Evolutionary conservation across 2,797 vertebrate genomes (phyloP).

Genomic region (Ammospiza maritima): DNA sequence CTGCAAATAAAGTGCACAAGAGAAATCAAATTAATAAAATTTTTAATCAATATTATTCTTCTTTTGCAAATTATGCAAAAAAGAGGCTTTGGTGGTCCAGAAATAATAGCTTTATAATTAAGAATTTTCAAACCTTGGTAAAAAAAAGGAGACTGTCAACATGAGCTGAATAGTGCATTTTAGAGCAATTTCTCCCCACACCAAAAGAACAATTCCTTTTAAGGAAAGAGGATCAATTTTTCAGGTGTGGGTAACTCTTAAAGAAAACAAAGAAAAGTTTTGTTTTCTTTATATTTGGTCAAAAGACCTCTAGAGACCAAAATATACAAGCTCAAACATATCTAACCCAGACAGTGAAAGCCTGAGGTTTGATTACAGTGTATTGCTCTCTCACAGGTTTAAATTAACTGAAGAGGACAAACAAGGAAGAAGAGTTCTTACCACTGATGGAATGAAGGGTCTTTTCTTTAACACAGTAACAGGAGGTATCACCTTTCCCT

Average conservation of each 20-base stretch:
- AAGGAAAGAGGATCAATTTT: constrained; percentile 20
- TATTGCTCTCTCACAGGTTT: constrained; percentile 54
- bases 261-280: constrained; percentile 25
- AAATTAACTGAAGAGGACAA: constrained; percentile 74
- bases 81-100: neutral
- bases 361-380: constrained; percentile 44
- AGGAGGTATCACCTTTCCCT: constrained; percentile 91
- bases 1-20: neutral
- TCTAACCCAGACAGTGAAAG: constrained; percentile 44
- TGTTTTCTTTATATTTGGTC: constrained; percentile 32
- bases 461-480: constrained; percentile 93
- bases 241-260: constrained; percentile 21
- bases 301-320: constrained; percentile 15
- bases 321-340: constrained; percentile 46
- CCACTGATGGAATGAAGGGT: constrained; percentile 89
- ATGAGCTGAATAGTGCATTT: neutral
- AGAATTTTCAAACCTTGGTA: neutral
- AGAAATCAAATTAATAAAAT: neutral
- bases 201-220: neutral
- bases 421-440: constrained; percentile 87
- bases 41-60: neutral
- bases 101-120: neutral
- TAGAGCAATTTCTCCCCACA: neutral
- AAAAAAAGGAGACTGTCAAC: neutral
- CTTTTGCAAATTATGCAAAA: neutral